A percentile compares a stretch with the other conserved stretches of the same genome.
Conservation (phyloP, 2,797 vertebrate genomes). For the Manis crassicaudata region DNA sequence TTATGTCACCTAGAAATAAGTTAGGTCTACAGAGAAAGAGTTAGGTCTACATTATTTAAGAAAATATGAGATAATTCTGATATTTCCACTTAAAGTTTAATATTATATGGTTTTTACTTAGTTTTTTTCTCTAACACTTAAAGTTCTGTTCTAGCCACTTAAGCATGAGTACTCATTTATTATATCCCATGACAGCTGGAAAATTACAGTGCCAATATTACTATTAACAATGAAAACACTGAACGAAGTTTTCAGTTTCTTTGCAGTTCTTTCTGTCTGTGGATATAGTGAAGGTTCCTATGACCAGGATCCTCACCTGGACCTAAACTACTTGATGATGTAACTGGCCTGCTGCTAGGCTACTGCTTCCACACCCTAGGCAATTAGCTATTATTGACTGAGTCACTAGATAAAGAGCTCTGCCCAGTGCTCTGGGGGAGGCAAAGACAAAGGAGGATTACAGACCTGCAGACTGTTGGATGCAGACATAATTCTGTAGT, state of each 20-base stretch:
- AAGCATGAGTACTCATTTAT: conserved; percentile 14
- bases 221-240: conserved; percentile 14
- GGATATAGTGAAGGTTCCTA: too few relatives aligned
- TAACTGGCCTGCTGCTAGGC: too few relatives aligned
- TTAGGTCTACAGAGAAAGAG: background rate
- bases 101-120: conserved; percentile 15
- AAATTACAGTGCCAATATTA: conserved; percentile 35
- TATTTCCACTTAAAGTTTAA: conserved; percentile 39
- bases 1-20: too few relatives aligned
- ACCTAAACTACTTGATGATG: too few relatives aligned
- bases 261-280: background rate
- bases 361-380: too few relatives aligned
- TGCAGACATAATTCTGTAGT: too few relatives aligned
- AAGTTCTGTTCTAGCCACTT: background rate
- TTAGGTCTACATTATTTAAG: background rate
- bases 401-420: too few relatives aligned
- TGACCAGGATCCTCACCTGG: too few relatives aligned
- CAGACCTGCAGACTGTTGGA: too few relatives aligned
- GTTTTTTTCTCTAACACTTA: conserved; percentile 14
- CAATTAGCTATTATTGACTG: too few relatives aligned
- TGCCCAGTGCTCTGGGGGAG: too few relatives aligned
- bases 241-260: conserved; percentile 27
- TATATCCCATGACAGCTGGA: conserved; percentile 16
- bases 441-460: too few relatives aligned
- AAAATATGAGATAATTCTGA: conserved; percentile 34